A percentile compares a stretch with the other conserved stretches of the same genome.
Conservation (phyloP, 2,888 invertebrate species). For the Hydriomena furcata region DNA sequence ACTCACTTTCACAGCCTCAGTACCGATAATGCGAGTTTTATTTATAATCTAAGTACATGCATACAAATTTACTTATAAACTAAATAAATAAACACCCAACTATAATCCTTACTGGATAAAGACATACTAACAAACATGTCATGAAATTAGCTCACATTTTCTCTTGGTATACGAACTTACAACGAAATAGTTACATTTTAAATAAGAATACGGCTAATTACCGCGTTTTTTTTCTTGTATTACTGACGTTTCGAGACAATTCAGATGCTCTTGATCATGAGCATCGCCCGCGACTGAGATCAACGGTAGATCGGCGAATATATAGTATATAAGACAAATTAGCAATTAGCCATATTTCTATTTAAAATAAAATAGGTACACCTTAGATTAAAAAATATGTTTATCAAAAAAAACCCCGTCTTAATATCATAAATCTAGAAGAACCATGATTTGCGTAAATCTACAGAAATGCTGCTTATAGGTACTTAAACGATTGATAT, state of each 20-base stretch:
- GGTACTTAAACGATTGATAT: constrained; percentile 1
- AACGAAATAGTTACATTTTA: too few relatives aligned
- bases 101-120: constrained; percentile 18
- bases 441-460: constrained; percentile 8
- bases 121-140: constrained; percentile 47
- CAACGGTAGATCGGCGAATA: too few relatives aligned
- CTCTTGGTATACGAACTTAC: constrained; percentile 27
- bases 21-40: constrained; percentile 40
- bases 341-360: too few relatives aligned
- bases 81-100: constrained; percentile 30
- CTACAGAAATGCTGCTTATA: constrained; percentile 19
- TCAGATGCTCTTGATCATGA: too few relatives aligned
- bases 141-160: constrained; percentile 58
- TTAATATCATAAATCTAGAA: constrained; percentile 9
- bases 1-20: constrained; percentile 60
- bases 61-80: constrained; percentile 17
- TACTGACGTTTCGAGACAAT: too few relatives aligned
- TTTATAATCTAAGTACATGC: constrained; percentile 23
- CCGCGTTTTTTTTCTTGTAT: too few relatives aligned
- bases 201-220: too few relatives aligned
- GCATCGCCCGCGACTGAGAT: too few relatives aligned
- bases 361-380: too few relatives aligned
- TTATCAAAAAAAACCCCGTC: constrained; percentile 18
- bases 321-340: too few relatives aligned
- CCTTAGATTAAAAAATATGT: constrained; percentile 17